These are phyloP conservation scores for Cladopsammia gracilis DNA, from an alignment of 64 coral and sea anemone genomes.

Conservation along the genomic window DNA sequence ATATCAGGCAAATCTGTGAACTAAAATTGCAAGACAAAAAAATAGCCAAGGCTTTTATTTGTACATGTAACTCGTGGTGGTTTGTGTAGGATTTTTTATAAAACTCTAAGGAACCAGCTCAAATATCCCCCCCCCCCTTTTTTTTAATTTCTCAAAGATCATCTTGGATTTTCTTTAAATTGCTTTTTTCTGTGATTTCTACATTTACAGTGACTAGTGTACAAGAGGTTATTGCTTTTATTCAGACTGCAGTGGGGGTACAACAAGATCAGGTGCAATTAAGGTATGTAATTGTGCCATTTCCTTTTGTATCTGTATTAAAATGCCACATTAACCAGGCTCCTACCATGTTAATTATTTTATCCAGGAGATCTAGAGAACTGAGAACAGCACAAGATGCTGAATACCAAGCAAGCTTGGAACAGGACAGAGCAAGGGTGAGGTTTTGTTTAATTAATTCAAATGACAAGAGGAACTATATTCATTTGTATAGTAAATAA, in stretches of 20 bases:
- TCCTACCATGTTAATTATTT: background rate
- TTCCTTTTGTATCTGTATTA: background rate
- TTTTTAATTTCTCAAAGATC: too few relatives aligned
- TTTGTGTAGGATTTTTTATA: too few relatives aligned
- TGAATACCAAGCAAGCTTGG: background rate
- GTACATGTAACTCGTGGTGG: too few relatives aligned
- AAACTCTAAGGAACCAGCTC: too few relatives aligned
- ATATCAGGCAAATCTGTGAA: too few relatives aligned
- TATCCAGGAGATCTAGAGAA: background rate
- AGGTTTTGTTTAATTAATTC: too few relatives aligned
- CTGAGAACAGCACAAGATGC: background rate
- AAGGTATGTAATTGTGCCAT: background rate
- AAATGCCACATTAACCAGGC: too few relatives aligned
- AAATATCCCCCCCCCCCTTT: too few relatives aligned
- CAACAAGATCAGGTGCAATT: background rate
- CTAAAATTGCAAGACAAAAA: too few relatives aligned
- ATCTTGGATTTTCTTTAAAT: background rate
- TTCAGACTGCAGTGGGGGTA: background rate
- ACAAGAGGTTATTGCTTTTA: background rate
- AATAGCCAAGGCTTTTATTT: too few relatives aligned
- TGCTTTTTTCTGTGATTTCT: background rate
- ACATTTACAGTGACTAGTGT: background rate
- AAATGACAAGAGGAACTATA: too few relatives aligned
- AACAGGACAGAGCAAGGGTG: background rate
- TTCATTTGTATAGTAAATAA: too few relatives aligned